Base-by-base conservation (phyloP, 2,888 invertebrate species). In the Platypus cylindrus region DNA sequence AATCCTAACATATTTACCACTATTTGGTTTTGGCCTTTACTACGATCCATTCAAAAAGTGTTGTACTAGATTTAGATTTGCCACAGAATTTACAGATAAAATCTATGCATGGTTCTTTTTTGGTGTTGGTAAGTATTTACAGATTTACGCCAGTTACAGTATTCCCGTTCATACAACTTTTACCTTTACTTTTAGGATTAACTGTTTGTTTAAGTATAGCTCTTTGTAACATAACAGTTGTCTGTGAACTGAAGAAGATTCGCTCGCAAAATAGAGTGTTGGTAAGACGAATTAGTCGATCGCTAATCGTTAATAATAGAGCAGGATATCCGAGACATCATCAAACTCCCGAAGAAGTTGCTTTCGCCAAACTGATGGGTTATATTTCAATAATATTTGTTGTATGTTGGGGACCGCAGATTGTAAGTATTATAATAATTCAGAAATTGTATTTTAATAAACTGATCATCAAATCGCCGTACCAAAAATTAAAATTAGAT, bases 391-490 rank as follows among this genome's bases (percentile, higher is more conserved):
- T 85, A 44, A 75, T 82, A 17, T 87, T 86, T 58, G 77, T 86
- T 52, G 63, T 79, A 26, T 87, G 85, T 62, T 89, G 87, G 87
- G 68, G 84, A 64, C 87, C 87, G 15, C 85, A 86, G 62, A 78
- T 87, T 80, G 87, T 87, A 55, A 68, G 48, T 46, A n/a, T n/a
- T n/a, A n/a, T n/a, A n/a, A n/a, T n/a, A n/a, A n/a, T n/a, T n/a
- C n/a, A n/a, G n/a, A n/a, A n/a, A n/a, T n/a, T n/a, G n/a, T n/a
- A n/a, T n/a, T n/a, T n/a, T n/a, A n/a, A n/a, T n/a, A n/a, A n/a
- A n/a, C n/a, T n/a, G n/a, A n/a, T n/a, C n/a, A n/a, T n/a, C n/a
- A n/a, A n/a, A n/a, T n/a, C n/a, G n/a, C n/a, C n/a, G n/a, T n/a
- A n/a, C n/a, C n/a, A n/a, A n/a, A n/a, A n/a, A n/a, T n/a, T n/a